phyloP scores from a whole-genome alignment of 2,888 invertebrate genomes.

The Coenonympha glycerion region DNA sequence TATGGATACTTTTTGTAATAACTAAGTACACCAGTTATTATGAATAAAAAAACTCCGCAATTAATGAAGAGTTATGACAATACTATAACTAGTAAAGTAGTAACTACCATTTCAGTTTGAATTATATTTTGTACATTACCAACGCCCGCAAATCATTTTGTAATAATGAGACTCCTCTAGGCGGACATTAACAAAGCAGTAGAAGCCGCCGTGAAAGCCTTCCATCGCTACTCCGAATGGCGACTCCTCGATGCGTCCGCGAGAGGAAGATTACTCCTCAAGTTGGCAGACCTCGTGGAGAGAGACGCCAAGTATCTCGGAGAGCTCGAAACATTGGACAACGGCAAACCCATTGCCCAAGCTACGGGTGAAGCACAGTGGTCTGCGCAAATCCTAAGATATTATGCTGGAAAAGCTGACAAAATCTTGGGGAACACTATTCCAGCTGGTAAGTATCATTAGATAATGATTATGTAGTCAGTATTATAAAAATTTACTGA shows the following conservation, averaged over 20 bases:
- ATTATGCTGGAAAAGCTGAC: slow-evolving; percentile 95
- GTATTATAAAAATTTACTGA: background rate
- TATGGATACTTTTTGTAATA: too few species aligned
- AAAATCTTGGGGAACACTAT: slow-evolving; percentile 88
- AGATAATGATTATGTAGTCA: background rate
- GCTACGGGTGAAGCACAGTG: slow-evolving; percentile 81
- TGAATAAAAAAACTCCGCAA: too few species aligned
- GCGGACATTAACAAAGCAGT: slow-evolving; percentile 89
- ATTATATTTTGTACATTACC: too few species aligned
- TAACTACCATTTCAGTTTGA: too few species aligned
- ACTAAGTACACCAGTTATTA: too few species aligned
- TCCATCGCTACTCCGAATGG: slow-evolving; percentile 84
- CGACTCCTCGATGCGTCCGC: slow-evolving; percentile 87
- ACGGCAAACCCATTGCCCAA: slow-evolving; percentile 90
- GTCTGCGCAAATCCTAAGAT: slow-evolving; percentile 81
- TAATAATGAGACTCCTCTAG: too few species aligned
- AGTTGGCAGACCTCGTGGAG: slow-evolving; percentile 86
- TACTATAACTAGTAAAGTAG: too few species aligned
- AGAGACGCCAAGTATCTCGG: slow-evolving; percentile 85
- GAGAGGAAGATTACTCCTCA: slow-evolving; percentile 82
- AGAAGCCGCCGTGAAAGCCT: slow-evolving; percentile 85
- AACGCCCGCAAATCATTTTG: too few species aligned
- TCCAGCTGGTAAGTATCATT: slow-evolving; percentile 70
- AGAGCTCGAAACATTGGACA: slow-evolving; percentile 94
- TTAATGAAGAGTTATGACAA: too few species aligned